Base-by-base conservation (phyloP, 2,888 invertebrate genomes). In the Agonopterix arenella region DNA sequence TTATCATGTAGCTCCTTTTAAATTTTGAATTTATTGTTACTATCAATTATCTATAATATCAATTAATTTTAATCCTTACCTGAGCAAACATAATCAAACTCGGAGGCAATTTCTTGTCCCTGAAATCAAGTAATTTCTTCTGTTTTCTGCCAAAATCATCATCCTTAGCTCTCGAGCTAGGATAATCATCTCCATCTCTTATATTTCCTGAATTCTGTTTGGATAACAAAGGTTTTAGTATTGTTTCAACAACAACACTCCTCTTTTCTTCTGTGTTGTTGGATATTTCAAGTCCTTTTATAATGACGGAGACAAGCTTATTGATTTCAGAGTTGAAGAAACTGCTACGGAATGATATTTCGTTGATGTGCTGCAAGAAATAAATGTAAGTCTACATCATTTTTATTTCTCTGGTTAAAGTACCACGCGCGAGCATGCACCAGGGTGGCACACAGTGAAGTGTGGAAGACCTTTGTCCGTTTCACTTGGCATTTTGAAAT, bases 321-420 rank as follows among this genome's bases (percentile, higher is more conserved):
- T 95, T 95, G 48, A 96, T 94, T 62, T 96, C 96, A 1, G 96
- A 96, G 74, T 96, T 97, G 61, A 97, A 93, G 70, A 96, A 93
- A 80, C 96, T 97, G 73, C 96, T 97, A 49, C 95, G 93, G 59
- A 97, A 91, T 57, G 95, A 93, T 61, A 97, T 92, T 76, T 96
- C 95, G 68, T 96, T 94, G 53, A 97, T 93, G 79, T 96, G 94
- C 96, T 97, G 75, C 8, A 44, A 49, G 11, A 52, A 45, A n/a
- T 16, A 44, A 11, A 36, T 18, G 7, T 11, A 7, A 18, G 1
- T 18, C 1, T 18, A 28, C 7, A 28, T 28, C 5, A 28, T 7
- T 28, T 28, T 28, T 28, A 0, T 28, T 28, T 28, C 5, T 5
- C 28, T 1, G 5, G 7, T 4, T 28, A 18, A 18, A 18, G 28